Evolutionary conservation across 2,113 vertebrate species (phyloP), one percentile per base, ranked within the genome.

Genomic region (Gobiocypris rarus): DNA sequence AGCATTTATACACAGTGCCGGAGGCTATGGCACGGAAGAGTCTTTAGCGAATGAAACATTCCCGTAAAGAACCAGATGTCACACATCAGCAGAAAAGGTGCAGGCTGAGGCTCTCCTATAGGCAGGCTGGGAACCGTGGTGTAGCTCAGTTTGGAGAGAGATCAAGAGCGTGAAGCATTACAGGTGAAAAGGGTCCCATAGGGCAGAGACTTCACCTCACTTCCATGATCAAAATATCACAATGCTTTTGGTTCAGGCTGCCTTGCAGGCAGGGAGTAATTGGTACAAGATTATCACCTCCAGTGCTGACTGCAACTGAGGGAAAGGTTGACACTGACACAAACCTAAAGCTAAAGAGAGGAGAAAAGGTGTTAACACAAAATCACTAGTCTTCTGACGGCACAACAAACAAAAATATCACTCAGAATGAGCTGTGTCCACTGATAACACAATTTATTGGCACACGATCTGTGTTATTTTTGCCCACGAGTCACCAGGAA

Each of bases 201-300:
- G 80, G 58, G 65, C 59, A 22, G 48, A 24, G 69, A 48, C 80
- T 43, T 61, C 34, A 19, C 75, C 80, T 43, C 71, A 75, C 24
- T 76, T 73, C 84, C 45, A 54, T 61, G 81, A 87, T 87, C 83
- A 87, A 84, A 86, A 85, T 81, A 69, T 77, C 56, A 75, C 59
- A 61, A 78, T 78, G 81, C 75, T 82, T 56, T 50, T 41, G 74
- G 54, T 67, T 83, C 58, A 76, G 56, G 70, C 45, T 67, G 81
- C 71, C 86, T 86, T 41, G 14, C 28, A 85, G 84, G 86, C 84
- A 84, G 75, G 59, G n/a, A 74, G 73, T 87, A 87, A 89, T 87
- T 89, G 88, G 76, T 65, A 79, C 81, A 81, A 76, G 83, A 85
- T 43, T 76, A 75, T 76, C 74, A 85, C 75, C 70, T 67, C 50